Percentiles rank a stretch among this genome's conserved stretches.
phyloP scores from a whole-genome alignment of 2,888 invertebrate genomes.

The Plebejus melissa region DNA sequence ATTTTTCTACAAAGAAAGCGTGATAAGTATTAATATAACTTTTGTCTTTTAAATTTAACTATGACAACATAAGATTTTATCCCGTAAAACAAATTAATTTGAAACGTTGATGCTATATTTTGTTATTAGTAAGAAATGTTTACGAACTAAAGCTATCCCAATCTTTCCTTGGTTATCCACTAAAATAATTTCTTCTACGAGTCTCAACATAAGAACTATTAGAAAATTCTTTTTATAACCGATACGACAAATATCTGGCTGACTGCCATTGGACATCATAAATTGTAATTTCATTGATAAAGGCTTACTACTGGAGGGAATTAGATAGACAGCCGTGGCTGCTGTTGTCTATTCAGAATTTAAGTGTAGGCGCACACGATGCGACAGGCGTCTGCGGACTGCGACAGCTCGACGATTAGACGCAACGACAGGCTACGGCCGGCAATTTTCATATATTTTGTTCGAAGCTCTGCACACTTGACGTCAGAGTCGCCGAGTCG shows the following conservation, averaged over 20 bases:
- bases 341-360: not conserved
- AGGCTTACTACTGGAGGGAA: not conserved
- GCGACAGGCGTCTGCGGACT: too few species aligned
- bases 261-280: not conserved
- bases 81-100: too few species aligned
- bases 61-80: too few species aligned
- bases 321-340: not conserved
- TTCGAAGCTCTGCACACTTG: too few species aligned
- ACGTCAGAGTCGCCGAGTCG: too few species aligned
- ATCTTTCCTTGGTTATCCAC: not conserved
- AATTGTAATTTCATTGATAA: constrained; percentile 12
- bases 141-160: not conserved
- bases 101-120: not conserved
- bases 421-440: too few species aligned
- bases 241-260: not conserved
- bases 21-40: not conserved
- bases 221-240: not conserved
- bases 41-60: not conserved
- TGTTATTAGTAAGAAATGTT: not conserved
- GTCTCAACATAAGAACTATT: not conserved
- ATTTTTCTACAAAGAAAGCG: not conserved
- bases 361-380: too few species aligned
- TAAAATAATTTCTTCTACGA: not conserved
- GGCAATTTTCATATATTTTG: too few species aligned
- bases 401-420: too few species aligned